A percentile compares a stretch with the other conserved stretches of the same genome.
Evolutionary conservation across 2,888 invertebrate species (phyloP).

Genomic region (Melipona beecheii): DNA sequence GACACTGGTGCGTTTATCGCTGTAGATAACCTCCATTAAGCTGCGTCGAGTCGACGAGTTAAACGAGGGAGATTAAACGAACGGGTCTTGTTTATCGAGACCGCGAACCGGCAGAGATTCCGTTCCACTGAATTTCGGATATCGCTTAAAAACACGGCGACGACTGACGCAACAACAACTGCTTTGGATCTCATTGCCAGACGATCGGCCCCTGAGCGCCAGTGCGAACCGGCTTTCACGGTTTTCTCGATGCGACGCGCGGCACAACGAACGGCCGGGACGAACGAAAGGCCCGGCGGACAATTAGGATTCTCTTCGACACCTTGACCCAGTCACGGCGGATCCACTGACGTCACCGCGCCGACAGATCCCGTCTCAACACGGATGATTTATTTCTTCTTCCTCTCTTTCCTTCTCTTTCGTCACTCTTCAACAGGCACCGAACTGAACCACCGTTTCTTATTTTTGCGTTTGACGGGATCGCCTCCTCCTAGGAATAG

Average conservation of each 20-base stretch:
- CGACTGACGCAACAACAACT: constrained; percentile 49
- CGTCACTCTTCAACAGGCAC: not conserved
- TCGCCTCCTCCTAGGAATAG: not conserved
- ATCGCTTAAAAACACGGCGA: constrained; percentile 46
- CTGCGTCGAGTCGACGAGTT: constrained; percentile 11
- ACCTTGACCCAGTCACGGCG: constrained; percentile 72
- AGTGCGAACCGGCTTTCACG: constrained; percentile 37
- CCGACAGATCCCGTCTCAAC: constrained; percentile 51
- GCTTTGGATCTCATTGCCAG: constrained; percentile 55
- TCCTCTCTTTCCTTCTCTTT: not conserved
- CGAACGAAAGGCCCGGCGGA: constrained; percentile 56
- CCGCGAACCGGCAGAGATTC: constrained; percentile 11
- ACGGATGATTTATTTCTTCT: constrained; percentile 65
- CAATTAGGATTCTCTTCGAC: constrained; percentile 62
- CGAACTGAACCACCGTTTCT: not conserved
- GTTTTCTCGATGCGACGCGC: constrained; percentile 9
- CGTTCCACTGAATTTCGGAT: constrained; percentile 43
- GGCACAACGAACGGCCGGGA: constrained; percentile 30
- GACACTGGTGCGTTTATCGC: too few species aligned
- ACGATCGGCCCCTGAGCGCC: constrained; percentile 28
- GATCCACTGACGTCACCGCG: constrained; percentile 60
- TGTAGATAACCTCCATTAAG: constrained; percentile 17
- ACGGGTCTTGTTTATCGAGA: constrained; percentile 31
- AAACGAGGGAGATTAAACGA: constrained; percentile 2
- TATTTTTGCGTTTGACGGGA: constrained; percentile 38